These are phyloP conservation scores for Brienomyrus longianalis DNA, from an alignment of 2,113 vertebrate genomes.

Conservation along the genomic window DNA sequence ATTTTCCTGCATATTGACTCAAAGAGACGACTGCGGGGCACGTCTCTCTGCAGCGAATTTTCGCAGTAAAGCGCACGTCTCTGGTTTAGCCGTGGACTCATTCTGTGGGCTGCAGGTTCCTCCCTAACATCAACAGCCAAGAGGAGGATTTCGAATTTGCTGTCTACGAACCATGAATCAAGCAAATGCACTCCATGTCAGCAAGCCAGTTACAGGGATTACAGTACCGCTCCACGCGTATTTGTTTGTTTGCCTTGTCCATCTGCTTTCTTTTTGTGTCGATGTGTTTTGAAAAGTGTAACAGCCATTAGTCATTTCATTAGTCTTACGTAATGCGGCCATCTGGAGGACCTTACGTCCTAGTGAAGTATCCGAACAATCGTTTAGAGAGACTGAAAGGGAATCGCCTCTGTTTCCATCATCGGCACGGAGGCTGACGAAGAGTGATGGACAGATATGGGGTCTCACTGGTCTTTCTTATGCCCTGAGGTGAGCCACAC, in stretches of 20 bases:
- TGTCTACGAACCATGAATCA: background rate
- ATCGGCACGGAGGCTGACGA: background rate
- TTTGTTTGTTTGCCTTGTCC: background rate
- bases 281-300: background rate
- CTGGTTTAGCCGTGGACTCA: background rate
- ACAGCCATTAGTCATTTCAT: background rate
- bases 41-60: background rate
- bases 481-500: background rate
- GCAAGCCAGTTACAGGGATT: background rate
- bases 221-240: background rate
- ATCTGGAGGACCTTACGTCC: background rate
- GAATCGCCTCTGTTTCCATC: background rate
- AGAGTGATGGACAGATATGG: background rate
- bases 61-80: background rate
- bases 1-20: background rate
- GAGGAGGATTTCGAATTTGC: background rate
- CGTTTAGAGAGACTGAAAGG: background rate
- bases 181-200: background rate
- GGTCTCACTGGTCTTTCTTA: background rate
- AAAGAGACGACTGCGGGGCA: background rate
- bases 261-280: constrained; percentile 2
- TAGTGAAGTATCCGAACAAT: background rate
- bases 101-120: background rate
- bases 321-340: background rate
- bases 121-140: background rate